Percentiles rank a stretch among this genome's conserved stretches.
Conservation (phyloP, 2,888 invertebrate genomes). For the Exephanes ischioxanthus region DNA sequence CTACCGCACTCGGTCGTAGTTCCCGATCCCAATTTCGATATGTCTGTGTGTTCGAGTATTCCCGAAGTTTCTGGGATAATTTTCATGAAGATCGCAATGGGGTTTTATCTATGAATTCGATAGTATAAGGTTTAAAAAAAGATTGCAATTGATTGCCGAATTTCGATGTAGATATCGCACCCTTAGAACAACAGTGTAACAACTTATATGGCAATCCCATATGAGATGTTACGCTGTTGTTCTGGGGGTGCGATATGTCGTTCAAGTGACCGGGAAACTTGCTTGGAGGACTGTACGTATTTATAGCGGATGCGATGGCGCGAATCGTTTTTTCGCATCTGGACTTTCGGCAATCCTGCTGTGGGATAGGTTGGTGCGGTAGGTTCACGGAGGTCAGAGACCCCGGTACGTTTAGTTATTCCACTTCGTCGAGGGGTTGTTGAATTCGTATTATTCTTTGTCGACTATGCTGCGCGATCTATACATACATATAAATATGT, state of each 20-base stretch:
- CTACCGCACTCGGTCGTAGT: slow-evolving; percentile 53
- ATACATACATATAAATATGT: background rate
- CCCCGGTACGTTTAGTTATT: slow-evolving; percentile 65
- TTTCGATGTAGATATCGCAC: background rate
- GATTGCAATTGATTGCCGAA: no score
- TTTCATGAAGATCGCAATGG: no score
- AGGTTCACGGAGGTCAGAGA: slow-evolving; percentile 67
- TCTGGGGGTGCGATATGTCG: background rate
- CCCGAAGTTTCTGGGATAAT: background rate
- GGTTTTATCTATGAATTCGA: no score
- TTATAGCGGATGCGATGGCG: slow-evolving; percentile 50
- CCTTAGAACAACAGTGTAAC: no score
- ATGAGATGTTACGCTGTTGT: no score
- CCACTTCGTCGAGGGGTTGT: slow-evolving; percentile 61
- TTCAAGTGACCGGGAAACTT: background rate
- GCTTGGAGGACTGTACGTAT: background rate
- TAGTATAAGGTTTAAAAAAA: no score
- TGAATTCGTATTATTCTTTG: slow-evolving; percentile 64
- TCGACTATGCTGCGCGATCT: slow-evolving; percentile 43
- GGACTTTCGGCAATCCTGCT: slow-evolving; percentile 44
- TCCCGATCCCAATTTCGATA: slow-evolving; percentile 39
- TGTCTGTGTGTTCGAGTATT: background rate
- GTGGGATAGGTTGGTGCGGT: slow-evolving; percentile 57
- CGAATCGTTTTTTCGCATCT: slow-evolving; percentile 59
- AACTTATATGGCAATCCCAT: no score